Evolutionary conservation across 2,113 vertebrate genomes (phyloP), one percentile per base, ranked within the genome.

Genomic region (Candoia aspera): DNA sequence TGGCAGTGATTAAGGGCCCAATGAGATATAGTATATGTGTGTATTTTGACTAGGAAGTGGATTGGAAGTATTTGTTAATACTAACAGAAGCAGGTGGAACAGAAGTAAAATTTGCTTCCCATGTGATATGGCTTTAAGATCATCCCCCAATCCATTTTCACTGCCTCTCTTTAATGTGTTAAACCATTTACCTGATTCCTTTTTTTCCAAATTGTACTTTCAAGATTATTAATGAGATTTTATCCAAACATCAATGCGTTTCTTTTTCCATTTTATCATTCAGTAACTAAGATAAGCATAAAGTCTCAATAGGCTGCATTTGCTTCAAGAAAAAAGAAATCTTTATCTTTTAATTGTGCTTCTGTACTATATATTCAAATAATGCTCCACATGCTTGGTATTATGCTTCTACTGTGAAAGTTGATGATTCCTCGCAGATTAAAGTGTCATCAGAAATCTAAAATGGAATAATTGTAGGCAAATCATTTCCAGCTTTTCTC

Each of bases 401-500:
- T 89, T 60, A 87, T 88, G 92, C 86, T 96, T 95, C 92, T 89
- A 0, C 62, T 4, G 3, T 93, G 79, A 93, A 97, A 94, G 94
- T 17, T 60, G 49, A 93, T 84, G 92, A n/a, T 95, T 86, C 89
- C 94, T 96, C 92, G 57, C 85, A 87, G 93, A 95, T 93, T 79
- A 91, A 92, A 55, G 79, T 86, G 68, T 95, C 90, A 93, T 91
- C 73, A 94, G 92, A 94, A 86, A 94, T 95, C 90, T 86, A 94
- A 95, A 79, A 91, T 94, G 1, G 88, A 95, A 94, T 95, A 94
- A 96, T 96, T 94, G 86, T 64, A 89, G 90, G 90, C 89, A 95
- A 96, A 94, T 55, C 93, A 90, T 95, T 95, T 96, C 92, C 93
- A 92, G n/a, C 84, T 91, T 92, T 93, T 91, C 91, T 95, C 92